These are phyloP conservation scores for Lasioglossum baleicum DNA, from an alignment of 1,140 invertebrate genomes.

Conservation along the genomic window DNA sequence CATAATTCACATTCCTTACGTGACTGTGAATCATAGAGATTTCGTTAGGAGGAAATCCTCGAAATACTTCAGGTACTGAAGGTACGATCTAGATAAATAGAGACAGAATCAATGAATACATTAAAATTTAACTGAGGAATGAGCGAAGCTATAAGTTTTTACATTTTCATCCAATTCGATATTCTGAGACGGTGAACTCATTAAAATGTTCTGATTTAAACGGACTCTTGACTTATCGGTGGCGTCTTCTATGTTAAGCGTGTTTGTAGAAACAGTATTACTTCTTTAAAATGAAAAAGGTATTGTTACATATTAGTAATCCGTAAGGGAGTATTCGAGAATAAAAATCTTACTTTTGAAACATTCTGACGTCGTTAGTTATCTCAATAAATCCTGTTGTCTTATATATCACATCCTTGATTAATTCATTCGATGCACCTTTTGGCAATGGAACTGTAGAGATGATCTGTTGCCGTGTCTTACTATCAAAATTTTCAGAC, in stretches of 20 bases:
- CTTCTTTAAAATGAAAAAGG: neutral
- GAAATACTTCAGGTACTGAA: conserved; percentile 47
- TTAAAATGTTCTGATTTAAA: conserved; percentile 7
- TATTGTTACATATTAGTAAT: neutral
- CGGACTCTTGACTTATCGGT: neutral
- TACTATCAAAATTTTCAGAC: conserved; percentile 65
- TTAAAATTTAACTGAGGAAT: neutral
- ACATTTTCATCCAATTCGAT: conserved; percentile 12
- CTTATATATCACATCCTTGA: conserved; percentile 67
- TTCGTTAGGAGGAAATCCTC: conserved; percentile 63
- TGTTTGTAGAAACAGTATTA: neutral
- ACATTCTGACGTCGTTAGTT: neutral
- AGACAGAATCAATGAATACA: neutral
- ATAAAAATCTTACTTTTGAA: conserved; percentile 18
- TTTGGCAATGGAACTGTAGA: conserved; percentile 71
- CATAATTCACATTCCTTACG: conserved; percentile 54
- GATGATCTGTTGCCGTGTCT: conserved; percentile 64
- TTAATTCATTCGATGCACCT: conserved; percentile 54
- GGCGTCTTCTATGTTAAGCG: neutral
- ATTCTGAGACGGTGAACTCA: neutral
- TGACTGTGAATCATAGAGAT: conserved; percentile 56
- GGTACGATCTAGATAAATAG: conserved; percentile 2
- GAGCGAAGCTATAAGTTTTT: neutral
- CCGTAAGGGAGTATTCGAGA: neutral
- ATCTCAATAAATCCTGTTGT: conserved; percentile 60